These are phyloP conservation scores for Discoglossus pictus DNA, from an alignment of 2,797 vertebrate species.

Conservation along the genomic window DNA sequence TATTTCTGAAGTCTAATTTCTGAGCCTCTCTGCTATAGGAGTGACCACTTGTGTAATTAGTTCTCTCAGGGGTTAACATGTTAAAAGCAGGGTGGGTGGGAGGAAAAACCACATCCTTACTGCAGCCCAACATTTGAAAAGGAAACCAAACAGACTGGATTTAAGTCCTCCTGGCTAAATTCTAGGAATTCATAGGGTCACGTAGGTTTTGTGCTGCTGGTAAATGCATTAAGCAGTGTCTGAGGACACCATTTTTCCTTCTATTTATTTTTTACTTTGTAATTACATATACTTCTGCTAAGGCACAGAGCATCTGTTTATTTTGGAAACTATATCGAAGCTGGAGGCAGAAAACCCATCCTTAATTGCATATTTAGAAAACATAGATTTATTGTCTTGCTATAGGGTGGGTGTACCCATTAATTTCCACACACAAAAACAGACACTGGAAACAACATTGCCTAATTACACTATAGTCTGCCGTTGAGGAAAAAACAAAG, in stretches of 20 bases:
- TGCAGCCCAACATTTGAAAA: conserved; percentile 20
- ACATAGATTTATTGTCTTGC: too few relatives aligned
- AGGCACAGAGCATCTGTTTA: conserved; percentile 2
- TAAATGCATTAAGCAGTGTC: conserved; percentile 30
- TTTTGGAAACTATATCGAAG: neutral
- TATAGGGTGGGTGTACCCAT: too few relatives aligned
- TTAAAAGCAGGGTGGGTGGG: conserved; percentile 29
- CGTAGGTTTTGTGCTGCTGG: conserved; percentile 25
- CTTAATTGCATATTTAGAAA: neutral
- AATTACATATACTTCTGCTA: conserved; percentile 7
- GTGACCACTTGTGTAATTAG: neutral
- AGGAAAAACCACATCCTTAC: conserved; percentile 30
- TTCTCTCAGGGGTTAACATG: conserved; percentile 4
- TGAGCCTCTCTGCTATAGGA: neutral
- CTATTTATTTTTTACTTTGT: conserved; percentile 5
- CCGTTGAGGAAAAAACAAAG: too few relatives aligned
- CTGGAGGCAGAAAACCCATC: neutral
- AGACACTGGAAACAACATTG: too few relatives aligned
- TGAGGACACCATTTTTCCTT: neutral
- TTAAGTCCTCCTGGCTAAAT: conserved; percentile 14
- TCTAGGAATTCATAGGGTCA: conserved; percentile 31
- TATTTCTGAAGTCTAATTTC: too few relatives aligned
- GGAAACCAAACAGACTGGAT: conserved; percentile 30
- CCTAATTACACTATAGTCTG: too few relatives aligned
- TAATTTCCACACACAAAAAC: too few relatives aligned